phyloP scores from a whole-genome alignment of 1,140 invertebrate genomes.

The Zaprionus taronus region DNA sequence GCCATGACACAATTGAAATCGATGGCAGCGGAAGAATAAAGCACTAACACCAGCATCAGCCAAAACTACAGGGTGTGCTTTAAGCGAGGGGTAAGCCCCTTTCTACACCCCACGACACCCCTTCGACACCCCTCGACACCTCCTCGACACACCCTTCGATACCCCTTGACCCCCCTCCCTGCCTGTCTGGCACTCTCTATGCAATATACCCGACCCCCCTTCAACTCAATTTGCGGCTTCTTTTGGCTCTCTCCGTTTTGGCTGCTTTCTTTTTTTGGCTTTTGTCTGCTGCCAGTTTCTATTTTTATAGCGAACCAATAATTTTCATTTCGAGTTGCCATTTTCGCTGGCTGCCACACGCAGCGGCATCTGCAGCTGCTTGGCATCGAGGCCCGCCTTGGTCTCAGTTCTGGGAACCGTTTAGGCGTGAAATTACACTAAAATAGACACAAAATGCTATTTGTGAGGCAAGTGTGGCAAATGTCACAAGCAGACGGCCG shows the following conservation, averaged over 20 bases:
- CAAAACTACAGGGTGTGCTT: constrained; percentile 66
- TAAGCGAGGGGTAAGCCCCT: not conserved
- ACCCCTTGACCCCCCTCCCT: not conserved
- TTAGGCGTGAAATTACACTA: constrained; percentile 79
- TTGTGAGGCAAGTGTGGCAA: constrained; percentile 52
- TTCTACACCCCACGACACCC: not conserved
- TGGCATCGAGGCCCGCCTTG: constrained; percentile 18
- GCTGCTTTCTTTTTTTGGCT: constrained; percentile 33
- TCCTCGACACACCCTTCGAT: not conserved
- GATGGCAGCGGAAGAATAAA: constrained; percentile 53
- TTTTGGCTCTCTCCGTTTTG: constrained; percentile 40
- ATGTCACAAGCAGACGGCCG: constrained; percentile 31
- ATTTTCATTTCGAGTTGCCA: constrained; percentile 71
- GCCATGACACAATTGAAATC: constrained; percentile 77
- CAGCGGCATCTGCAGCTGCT: constrained; percentile 42
- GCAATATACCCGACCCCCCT: not conserved
- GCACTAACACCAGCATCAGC: constrained; percentile 10
- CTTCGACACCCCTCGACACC: not conserved
- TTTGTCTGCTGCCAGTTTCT: constrained; percentile 19
- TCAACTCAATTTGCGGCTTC: constrained; percentile 73
- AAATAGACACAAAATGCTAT: constrained; percentile 82
- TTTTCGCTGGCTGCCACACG: constrained; percentile 48
- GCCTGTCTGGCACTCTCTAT: not conserved
- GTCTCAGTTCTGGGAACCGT: constrained; percentile 48
- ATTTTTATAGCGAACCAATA: constrained; percentile 65